Evolutionary conservation across 2,888 invertebrate species (phyloP), one percentile per base, ranked within the genome.

Genomic region (Ophraella communa): DNA sequence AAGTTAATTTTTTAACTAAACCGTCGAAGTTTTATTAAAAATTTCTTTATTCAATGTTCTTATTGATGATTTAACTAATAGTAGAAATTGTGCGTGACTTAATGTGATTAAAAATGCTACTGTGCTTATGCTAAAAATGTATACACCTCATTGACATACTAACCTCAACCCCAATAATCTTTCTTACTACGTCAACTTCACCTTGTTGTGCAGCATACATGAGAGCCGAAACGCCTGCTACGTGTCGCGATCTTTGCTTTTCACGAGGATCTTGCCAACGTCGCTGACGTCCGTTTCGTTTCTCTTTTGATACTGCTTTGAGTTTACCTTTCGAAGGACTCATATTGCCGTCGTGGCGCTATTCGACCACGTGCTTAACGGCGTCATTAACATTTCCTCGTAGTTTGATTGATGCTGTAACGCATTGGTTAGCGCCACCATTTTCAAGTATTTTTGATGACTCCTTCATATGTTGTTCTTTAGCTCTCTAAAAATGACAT

Each of bases 191-290:
- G 70, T 88, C 87, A 80, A 92, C 90, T 84, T 93, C 89, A 56
- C 91, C 93, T 81, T 94, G 94, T 83, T 95, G 95, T 80, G 94
- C 94, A 76, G 94, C 94, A 84, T 94, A 93, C 94, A 95, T 95
- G 78, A 95, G 88, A 74, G 90, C 88, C 70, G 94, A 92, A 82
- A 94, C 93, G 77, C 94, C 78, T 44, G 35, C 27, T 39, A 42
- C 58, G 45, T 61, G 30, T 65, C 68, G 63, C 44, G 69, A 67
- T 47, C 69, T 67, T 35, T 74, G 72, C 62, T 57, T 57, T 61
- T 57, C 67, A 33, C 45, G 62, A 14, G 70, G 64, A 21, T 33
- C 55, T 45, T 45, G 61, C 57, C 20, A 56, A 44, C 62, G 56
- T 57, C 57, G 57, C 10, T 33, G 30, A n/a, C 49, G 51, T 23